Conservation (phyloP, 2,113 vertebrate species). For the Ellobius talpinus region DNA sequence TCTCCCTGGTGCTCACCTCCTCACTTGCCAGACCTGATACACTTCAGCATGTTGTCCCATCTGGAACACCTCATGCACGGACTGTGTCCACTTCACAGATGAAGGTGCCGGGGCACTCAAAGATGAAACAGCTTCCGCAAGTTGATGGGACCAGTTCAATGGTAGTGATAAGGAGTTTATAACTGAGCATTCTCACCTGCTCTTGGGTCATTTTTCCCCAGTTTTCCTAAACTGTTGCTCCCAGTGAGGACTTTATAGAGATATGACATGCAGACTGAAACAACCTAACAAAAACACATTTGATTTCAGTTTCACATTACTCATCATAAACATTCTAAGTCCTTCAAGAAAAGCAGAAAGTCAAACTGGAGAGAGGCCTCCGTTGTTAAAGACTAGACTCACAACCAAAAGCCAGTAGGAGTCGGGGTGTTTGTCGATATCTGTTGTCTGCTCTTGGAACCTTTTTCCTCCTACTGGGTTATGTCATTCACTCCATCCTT, state of each 20-base stretch:
- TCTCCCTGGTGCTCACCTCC: neutral
- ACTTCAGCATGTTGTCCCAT: neutral
- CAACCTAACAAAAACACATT: neutral
- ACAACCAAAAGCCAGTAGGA: neutral
- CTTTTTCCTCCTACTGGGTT: neutral
- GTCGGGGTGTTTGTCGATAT: neutral
- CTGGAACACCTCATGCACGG: neutral
- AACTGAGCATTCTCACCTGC: neutral
- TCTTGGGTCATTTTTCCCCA: neutral
- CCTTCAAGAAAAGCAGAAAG: conserved; percentile 11
- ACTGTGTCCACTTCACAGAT: neutral
- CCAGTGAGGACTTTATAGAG: neutral
- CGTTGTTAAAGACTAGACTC: neutral
- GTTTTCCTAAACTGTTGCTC: neutral
- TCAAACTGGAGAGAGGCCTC: neutral
- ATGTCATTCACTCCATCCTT: neutral
- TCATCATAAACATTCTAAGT: neutral
- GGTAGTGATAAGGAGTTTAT: neutral
- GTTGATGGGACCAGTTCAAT: neutral
- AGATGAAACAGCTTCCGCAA: neutral
- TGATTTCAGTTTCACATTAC: neutral
- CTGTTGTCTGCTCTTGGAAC: neutral
- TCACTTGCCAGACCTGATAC: neutral
- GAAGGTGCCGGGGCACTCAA: neutral
- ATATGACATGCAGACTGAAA: neutral